Conservation (phyloP, 2,797 vertebrate genomes). For the Orientallactaga sibirica region DNA sequence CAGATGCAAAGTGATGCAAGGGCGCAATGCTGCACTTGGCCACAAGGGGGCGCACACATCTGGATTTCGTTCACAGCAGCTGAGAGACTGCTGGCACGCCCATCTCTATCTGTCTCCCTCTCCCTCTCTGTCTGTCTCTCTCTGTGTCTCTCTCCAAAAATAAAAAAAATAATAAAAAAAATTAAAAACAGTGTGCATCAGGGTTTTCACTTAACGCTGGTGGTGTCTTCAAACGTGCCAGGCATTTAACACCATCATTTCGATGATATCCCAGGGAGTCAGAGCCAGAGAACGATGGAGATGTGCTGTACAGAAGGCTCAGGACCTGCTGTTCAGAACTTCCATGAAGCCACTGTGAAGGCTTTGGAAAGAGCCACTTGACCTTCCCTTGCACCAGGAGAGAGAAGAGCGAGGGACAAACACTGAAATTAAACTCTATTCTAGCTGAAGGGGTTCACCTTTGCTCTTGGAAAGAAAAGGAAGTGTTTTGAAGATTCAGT, state of each 20-base stretch:
- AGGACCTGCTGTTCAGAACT: background rate
- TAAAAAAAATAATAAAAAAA: background rate
- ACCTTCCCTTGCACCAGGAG: conserved; percentile 43
- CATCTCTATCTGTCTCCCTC: no score
- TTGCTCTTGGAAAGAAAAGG: conserved; percentile 64
- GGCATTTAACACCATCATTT: background rate
- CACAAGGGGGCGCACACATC: no score
- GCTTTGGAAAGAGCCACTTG: conserved; percentile 60
- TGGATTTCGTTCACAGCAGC: no score
- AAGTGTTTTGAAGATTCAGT: conserved; percentile 71
- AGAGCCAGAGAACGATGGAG: conserved; percentile 11
- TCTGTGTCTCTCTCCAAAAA: no score
- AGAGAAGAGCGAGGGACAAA: conserved; percentile 17
- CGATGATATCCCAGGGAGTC: background rate
- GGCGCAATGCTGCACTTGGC: no score
- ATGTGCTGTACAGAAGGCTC: background rate
- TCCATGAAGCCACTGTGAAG: conserved; percentile 6
- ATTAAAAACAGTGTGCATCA: background rate
- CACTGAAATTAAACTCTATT: conserved; percentile 33
- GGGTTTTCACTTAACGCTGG: background rate
- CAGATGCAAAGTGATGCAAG: no score
- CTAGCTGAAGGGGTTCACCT: conserved; percentile 54
- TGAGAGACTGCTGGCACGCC: no score
- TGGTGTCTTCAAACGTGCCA: background rate
- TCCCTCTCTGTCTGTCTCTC: no score